These are phyloP conservation scores for Hoplias malabaricus DNA, from an alignment of 2,113 vertebrate species.

Conservation along the genomic window DNA sequence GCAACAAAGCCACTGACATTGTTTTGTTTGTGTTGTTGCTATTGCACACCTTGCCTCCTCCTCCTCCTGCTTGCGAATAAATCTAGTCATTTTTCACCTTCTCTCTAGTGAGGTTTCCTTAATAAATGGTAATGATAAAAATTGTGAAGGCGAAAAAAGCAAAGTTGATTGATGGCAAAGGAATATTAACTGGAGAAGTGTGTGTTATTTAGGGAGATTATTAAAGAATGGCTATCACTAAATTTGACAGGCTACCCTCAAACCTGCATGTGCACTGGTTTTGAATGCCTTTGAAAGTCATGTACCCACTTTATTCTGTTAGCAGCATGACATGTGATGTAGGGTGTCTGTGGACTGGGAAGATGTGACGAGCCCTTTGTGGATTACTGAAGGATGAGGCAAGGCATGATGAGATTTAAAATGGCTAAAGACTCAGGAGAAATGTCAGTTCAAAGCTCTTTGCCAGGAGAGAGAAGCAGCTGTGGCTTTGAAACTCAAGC, in stretches of 20 bases:
- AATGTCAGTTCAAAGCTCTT: conserved; percentile 46
- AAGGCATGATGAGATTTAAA: conserved; percentile 39
- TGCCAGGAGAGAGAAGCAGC: conserved; percentile 40
- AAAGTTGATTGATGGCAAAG: no score
- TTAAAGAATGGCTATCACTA: neutral
- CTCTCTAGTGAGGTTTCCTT: no score
- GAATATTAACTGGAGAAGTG: no score
- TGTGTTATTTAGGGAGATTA: no score
- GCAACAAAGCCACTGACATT: no score
- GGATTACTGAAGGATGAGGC: conserved; percentile 41
- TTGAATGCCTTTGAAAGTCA: neutral
- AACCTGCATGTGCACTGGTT: neutral
- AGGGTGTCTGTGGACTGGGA: neutral
- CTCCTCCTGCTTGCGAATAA: no score
- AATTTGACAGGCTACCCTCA: neutral
- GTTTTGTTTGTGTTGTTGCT: no score
- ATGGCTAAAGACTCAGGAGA: conserved; percentile 42
- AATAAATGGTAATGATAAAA: no score
- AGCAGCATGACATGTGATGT: neutral
- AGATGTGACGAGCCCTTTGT: neutral
- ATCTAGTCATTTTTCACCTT: no score
- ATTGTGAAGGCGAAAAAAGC: no score
- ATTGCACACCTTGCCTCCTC: no score
- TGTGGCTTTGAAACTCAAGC: conserved; percentile 16
- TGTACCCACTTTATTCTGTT: neutral